These are phyloP conservation scores for Acholoe squamosa DNA, from an alignment of 2,888 invertebrate species.

Conservation along the genomic window DNA sequence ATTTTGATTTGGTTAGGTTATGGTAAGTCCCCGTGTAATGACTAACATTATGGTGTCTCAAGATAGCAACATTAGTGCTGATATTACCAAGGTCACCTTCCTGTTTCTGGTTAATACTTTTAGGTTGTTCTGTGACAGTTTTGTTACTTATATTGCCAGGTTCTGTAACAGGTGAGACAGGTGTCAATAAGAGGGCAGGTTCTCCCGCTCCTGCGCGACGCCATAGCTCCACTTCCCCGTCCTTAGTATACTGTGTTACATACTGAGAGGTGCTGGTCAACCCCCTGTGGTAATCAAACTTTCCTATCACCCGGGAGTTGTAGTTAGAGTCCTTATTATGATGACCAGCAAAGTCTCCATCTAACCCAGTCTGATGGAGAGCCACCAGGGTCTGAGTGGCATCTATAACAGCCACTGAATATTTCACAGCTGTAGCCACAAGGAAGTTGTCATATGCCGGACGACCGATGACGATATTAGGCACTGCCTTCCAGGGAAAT, in stretches of 20 bases:
- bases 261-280: conserved; percentile 25
- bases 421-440: conserved; percentile 11
- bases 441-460: conserved; percentile 51
- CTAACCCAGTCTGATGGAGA: conserved; percentile 16
- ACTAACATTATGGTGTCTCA: not conserved
- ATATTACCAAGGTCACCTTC: not conserved
- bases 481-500: conserved; percentile 38
- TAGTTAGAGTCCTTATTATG: not conserved
- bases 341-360: conserved; percentile 6
- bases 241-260: not conserved
- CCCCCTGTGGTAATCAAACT: conserved; percentile 2
- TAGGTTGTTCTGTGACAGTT: not conserved
- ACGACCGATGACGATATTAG: conserved; percentile 13
- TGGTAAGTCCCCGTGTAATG: not conserved
- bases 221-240: not conserved
- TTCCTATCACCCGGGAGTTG: conserved; percentile 21
- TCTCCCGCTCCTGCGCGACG: not conserved
- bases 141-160: not conserved
- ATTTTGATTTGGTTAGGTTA: too few species aligned
- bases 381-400: conserved; percentile 40
- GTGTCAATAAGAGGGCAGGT: conserved; percentile 4
- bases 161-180: conserved; percentile 1
- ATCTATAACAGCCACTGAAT: conserved; percentile 1
- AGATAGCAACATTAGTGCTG: too few species aligned
- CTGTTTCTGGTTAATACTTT: not conserved